Base-by-base conservation (phyloP, 2,113 vertebrate genomes). In the Cyanoramphus novaezelandiae region DNA sequence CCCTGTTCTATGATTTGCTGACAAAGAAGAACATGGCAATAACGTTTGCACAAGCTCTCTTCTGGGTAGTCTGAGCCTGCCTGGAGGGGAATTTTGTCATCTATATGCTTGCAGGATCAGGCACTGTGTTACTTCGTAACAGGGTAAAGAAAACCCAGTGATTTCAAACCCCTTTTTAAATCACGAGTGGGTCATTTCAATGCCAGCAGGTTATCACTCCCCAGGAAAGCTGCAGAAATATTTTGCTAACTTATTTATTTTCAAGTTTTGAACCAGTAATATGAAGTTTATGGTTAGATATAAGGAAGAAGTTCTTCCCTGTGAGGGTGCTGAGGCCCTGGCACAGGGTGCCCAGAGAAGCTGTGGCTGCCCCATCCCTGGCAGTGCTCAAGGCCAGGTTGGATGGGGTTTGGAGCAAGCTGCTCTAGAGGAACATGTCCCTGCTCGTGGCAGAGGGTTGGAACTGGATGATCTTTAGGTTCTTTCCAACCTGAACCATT, bases 41-140 rank as follows among this genome's bases (percentile, higher is more conserved):
- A 29, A 41, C 0, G 2, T 72, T 37, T 63, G 43, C 70, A 53
- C 25, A 53, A 72, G 49, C 25, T 64, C 59, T 65, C 59, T 75
- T 43, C 44, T n/a, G 75, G 47, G 41, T 4, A 75, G 19, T 10
- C 25, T 35, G 70, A 47, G 37, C 37, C 67, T 23, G 11, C 50
- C 74, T 46, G 7, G 1, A 39, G 57, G 31, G 72, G 23, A 70
- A 41, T 63, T 75, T 18, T 77, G 59, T 17, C 63, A 53, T 5
- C 14, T 1, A 28, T 7, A 17, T 2, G 23, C 35, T 14, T 16
- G 16, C 29, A 44, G 69, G 65, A 60, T 52, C 68, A 74, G 47
- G 47, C 57, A 46, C 37, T 6, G 17, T 0, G 0, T 17, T 23
- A 20, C 39, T 79, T 47, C 25, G 1, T 16, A 60, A 52, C 1